Evolutionary conservation across 2,888 invertebrate genomes (phyloP).

Genomic region (Hydrotaea cyrtoneurina): DNA sequence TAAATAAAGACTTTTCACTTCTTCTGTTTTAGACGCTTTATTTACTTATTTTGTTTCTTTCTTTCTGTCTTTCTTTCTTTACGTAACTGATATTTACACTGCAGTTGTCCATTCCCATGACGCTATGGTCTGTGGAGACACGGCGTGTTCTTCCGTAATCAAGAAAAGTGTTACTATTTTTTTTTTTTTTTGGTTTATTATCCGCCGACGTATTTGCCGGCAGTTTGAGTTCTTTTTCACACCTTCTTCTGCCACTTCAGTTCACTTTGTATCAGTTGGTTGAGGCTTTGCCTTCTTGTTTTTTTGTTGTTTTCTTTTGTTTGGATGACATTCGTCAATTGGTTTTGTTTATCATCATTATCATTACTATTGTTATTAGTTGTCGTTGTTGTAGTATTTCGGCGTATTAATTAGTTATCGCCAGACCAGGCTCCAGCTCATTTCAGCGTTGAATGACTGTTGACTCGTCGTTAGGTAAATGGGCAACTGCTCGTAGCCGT

Average conservation of each 20-base stretch:
- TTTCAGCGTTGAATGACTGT: not conserved
- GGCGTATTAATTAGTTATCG: not conserved
- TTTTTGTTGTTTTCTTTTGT: no score
- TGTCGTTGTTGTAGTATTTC: not conserved
- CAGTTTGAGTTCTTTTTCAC: not conserved
- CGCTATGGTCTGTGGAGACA: not conserved
- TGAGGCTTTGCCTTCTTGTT: not conserved
- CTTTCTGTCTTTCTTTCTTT: not conserved
- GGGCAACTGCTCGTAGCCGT: not conserved
- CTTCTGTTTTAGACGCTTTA: no score
- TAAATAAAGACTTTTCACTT: not conserved
- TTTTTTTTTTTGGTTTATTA: not conserved
- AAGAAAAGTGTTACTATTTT: not conserved
- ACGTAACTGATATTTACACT: not conserved
- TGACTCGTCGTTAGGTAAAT: not conserved
- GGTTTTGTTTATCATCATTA: not conserved
- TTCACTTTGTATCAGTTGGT: no score
- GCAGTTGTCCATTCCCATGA: not conserved
- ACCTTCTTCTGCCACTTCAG: no score
- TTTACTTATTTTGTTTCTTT: not conserved
- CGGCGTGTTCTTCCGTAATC: slow-evolving; percentile 24
- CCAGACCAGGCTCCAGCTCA: not conserved
- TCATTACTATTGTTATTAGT: not conserved
- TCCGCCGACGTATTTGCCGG: not conserved
- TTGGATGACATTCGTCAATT: not conserved